Base-by-base conservation (phyloP, 2,113 vertebrate genomes). In the Polyodon spathula region DNA sequence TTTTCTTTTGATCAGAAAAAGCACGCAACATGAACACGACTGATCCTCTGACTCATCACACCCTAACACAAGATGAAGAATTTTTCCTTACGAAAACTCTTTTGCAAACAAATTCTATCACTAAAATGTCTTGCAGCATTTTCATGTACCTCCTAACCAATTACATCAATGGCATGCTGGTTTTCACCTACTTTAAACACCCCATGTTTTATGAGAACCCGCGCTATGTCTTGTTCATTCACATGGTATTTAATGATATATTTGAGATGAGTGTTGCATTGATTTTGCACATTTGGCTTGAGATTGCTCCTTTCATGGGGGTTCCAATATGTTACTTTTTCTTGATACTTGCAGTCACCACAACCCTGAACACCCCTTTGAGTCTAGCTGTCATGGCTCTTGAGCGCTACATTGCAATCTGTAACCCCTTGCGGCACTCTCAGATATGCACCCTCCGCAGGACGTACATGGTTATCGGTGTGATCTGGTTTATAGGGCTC, bases 371-470 rank as follows among this genome's bases (percentile, higher is more conserved):
- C 2, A 66, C 52, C n/a, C 64, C 64, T 0, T 61, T 51, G 14
- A 66, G 61, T 39, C 41, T 66, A n/a, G 59, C 59, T 4, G 11
- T 40, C 59, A 66, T 66, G 64, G 43, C 64, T 37, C 39, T 66
- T n/a, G 64, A 66, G 38, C 42, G 59, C 6, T 66, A 66, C 40
- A 37, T 64, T 2, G 56, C 63, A 37, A 64, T 64, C 12, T 64
- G 63, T 7, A 51, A 51, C n/a, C 63, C 64, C 0, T 16, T 66
- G 6, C 55, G 39, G 17, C 53, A 66, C n/a, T 17, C 17, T 17
- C 3, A 39, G 11, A 4, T 66, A 4, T 56, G 59, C 39, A 66
- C 64, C 4, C 7, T 51, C 6, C 16, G 27, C 44, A 17, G 59
- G 4, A 12, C 42, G 1, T 17, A 44, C 4, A 12, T 14, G 1